These are phyloP conservation scores for Agrilus mali DNA, from an alignment of 2,888 invertebrate genomes.

Conservation along the genomic window DNA sequence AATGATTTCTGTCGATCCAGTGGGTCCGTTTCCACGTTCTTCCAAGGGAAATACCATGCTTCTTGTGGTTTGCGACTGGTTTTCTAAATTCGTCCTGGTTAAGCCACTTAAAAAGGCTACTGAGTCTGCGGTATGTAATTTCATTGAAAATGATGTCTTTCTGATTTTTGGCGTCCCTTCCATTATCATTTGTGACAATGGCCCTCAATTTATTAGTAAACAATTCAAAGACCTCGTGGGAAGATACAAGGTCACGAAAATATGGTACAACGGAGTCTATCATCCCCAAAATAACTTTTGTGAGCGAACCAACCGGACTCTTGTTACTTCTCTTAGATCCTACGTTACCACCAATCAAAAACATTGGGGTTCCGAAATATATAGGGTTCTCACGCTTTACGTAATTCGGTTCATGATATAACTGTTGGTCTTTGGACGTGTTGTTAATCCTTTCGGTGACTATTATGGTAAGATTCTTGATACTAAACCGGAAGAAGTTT, in stretches of 20 bases:
- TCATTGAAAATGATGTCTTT: constrained; percentile 7
- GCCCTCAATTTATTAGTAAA: constrained; percentile 4
- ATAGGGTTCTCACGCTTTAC: too few relatives aligned
- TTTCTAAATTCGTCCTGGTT: constrained; percentile 6
- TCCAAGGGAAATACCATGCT: constrained; percentile 1
- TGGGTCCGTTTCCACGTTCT: constrained; percentile 6
- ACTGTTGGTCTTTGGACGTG: too few relatives aligned
- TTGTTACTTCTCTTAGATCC: too few relatives aligned
- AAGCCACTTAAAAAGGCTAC: constrained; percentile 1
- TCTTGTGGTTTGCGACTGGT: constrained; percentile 2
- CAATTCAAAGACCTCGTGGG: constrained; percentile 1
- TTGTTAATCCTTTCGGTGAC: too few relatives aligned
- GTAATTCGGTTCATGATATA: too few relatives aligned
- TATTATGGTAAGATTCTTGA: too few relatives aligned
- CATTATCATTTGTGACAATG: constrained; percentile 8
- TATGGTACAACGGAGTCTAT: constrained; percentile 9
- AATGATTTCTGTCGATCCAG: constrained; percentile 10
- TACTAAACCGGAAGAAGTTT: too few relatives aligned
- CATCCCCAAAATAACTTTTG: constrained; percentile 12
- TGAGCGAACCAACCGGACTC: too few relatives aligned
- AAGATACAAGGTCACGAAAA: constrained; percentile 3
- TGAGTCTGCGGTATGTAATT: neutral
- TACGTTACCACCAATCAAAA: too few relatives aligned
- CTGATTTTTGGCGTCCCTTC: constrained; percentile 8
- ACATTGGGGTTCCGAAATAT: too few relatives aligned